A percentile compares a stretch with the other conserved stretches of the same genome.
phyloP scores from a whole-genome alignment of 2,888 invertebrate genomes.

The Brachynemurus nebulosus region DNA sequence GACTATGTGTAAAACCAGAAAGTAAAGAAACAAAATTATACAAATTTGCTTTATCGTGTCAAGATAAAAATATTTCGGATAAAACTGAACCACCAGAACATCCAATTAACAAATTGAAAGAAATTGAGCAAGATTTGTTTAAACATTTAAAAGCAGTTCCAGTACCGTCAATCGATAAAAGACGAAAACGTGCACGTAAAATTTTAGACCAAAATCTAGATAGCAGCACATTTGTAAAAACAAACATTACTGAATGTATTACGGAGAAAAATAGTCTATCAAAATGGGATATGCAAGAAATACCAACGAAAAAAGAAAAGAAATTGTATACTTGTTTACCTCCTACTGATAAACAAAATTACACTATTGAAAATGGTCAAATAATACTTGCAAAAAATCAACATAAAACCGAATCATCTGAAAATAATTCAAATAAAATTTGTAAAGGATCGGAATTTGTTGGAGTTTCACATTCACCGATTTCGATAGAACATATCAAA shows the following conservation, averaged over 20 bases:
- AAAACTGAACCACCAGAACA: constrained; percentile 22
- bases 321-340: constrained; percentile 25
- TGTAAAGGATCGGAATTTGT: constrained; percentile 26
- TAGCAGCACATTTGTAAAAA: no score
- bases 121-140: constrained; percentile 36
- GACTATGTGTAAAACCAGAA: constrained; percentile 25
- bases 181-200: constrained; percentile 35
- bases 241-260: not conserved
- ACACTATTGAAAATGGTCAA: constrained; percentile 37
- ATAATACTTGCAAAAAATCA: constrained; percentile 34
- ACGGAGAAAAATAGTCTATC: constrained; percentile 12
- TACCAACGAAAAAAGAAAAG: constrained; percentile 8
- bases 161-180: constrained; percentile 32
- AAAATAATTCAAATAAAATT: not conserved
- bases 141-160: constrained; percentile 32
- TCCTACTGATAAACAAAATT: constrained; percentile 28
- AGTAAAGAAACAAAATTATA: constrained; percentile 26
- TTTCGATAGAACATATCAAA: constrained; percentile 32
- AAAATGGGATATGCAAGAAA: constrained; percentile 35
- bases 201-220: no score
- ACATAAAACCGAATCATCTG: constrained; percentile 5
- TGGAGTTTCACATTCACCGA: constrained; percentile 30
- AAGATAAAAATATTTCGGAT: constrained; percentile 8
- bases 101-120: constrained; percentile 39
- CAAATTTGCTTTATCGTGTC: constrained; percentile 24